These are phyloP conservation scores for Lamellibrachia luymesi DNA, from an alignment of 1,140 invertebrate genomes.

Conservation along the genomic window DNA sequence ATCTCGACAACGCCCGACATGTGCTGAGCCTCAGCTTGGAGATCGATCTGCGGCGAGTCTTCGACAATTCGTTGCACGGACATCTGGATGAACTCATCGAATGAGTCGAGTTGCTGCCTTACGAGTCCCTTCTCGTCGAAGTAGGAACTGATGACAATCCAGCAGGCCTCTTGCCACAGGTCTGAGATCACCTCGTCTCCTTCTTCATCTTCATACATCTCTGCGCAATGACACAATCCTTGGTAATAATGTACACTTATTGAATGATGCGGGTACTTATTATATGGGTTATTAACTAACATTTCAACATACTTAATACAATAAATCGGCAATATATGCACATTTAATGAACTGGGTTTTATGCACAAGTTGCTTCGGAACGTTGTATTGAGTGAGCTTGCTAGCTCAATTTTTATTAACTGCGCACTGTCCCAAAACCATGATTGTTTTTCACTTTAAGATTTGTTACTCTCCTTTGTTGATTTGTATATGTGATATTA, in stretches of 20 bases:
- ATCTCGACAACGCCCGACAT: slow-evolving; percentile 87
- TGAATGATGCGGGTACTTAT: background rate
- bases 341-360: no score
- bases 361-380: no score
- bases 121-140: slow-evolving; percentile 99
- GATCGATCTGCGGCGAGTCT: slow-evolving; percentile 94
- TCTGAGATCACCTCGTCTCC: slow-evolving; percentile 83
- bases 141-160: slow-evolving; percentile 99
- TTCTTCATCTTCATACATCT: slow-evolving; percentile 25
- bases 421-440: no score
- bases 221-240: background rate
- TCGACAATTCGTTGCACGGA: slow-evolving; percentile 98
- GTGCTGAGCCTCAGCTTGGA: slow-evolving; percentile 97
- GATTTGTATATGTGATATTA: no score
- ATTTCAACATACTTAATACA: background rate
- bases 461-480: no score
- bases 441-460: no score
- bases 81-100: slow-evolving; percentile 99
- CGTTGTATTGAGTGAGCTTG: no score
- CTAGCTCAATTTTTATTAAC: no score
- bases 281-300: background rate
- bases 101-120: slow-evolving; percentile 96
- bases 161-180: slow-evolving; percentile 99
- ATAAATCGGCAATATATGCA: no score
- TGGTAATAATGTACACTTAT: background rate